Evolutionary conservation across 2,113 vertebrate species (phyloP), one percentile per base, ranked within the genome.

Genomic region (Oxyura jamaicensis): DNA sequence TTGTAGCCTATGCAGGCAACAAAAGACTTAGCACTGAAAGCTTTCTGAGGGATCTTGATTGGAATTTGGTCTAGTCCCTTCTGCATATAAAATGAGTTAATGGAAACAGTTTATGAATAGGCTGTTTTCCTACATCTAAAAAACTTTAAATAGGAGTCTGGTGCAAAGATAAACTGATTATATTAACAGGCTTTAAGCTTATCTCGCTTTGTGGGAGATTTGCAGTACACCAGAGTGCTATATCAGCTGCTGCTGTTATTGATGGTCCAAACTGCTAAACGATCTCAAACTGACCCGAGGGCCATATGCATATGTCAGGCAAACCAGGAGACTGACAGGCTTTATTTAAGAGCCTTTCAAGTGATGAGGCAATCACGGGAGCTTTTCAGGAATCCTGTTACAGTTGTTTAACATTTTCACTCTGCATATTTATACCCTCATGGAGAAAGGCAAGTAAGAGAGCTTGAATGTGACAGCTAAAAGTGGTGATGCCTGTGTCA

Each of bases 401-500:
- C 53, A 84, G 35, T 69, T 60, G 42, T 73, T 88, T 44, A 73
- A 62, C 0, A 0, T 75, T 96, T 95, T 66, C 26, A 9, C 66
- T 95, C 85, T 65, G 68, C 81, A 56, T 91, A 56, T 55, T 89
- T 91, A 78, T 82, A 48, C 52, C 39, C 58, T 91, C 60, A 0
- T 15, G 48, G 31, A 63, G 46, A 59, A 88, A 82, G 26, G 69
- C 39, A 71, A 79, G 46, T 72, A 29, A 50, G 86, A 79, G 48
- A 85, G 69, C 31, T n/a, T 44, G 62, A 42, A 67, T 28, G 25
- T 42, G 44, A 63, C 31, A 67, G 52, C 31, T 73, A 46, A 60
- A 88, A 88, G 78, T 44, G 36, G 83, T 90, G 86, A 89, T 55
- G n/a, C 25, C 10, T 94, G 23, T 95, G 79, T 94, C 75, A 93